These are phyloP conservation scores for Ibycter americanus DNA, from an alignment of 2,797 vertebrate genomes.

Conservation along the genomic window DNA sequence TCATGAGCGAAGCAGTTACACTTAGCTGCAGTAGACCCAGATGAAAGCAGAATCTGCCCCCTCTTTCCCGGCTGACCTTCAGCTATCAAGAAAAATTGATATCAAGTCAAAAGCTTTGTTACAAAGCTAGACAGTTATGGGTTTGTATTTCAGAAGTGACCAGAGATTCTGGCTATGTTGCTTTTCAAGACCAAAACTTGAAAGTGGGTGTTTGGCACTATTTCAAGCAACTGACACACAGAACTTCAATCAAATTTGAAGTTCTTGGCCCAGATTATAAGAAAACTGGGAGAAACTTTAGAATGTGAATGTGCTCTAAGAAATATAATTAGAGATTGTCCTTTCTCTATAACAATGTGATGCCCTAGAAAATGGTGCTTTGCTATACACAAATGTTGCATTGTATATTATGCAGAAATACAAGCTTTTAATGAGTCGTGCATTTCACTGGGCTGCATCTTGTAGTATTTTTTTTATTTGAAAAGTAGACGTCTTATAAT, in stretches of 20 bases:
- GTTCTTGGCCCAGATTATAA: background rate
- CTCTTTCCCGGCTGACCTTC: background rate
- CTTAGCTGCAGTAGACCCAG: background rate
- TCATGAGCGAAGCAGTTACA: background rate
- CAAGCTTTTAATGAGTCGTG: background rate
- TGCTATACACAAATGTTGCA: background rate
- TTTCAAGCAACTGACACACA: background rate
- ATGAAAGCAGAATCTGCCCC: background rate
- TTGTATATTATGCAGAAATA: background rate
- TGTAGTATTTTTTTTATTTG: background rate
- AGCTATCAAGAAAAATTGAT: background rate
- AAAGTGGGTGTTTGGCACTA: background rate
- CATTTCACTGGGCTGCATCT: background rate
- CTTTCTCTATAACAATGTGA: background rate
- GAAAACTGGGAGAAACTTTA: background rate
- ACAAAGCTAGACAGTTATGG: background rate
- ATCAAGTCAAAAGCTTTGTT: background rate
- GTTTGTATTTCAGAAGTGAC: background rate
- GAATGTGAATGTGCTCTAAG: background rate
- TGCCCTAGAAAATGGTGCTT: background rate
- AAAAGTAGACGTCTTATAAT: background rate
- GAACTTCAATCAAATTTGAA: background rate
- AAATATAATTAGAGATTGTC: background rate
- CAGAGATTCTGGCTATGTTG: background rate
- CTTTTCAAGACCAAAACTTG: background rate